Base-by-base conservation (phyloP, 1,140 invertebrate species). In the Bombus cullumanus region DNA sequence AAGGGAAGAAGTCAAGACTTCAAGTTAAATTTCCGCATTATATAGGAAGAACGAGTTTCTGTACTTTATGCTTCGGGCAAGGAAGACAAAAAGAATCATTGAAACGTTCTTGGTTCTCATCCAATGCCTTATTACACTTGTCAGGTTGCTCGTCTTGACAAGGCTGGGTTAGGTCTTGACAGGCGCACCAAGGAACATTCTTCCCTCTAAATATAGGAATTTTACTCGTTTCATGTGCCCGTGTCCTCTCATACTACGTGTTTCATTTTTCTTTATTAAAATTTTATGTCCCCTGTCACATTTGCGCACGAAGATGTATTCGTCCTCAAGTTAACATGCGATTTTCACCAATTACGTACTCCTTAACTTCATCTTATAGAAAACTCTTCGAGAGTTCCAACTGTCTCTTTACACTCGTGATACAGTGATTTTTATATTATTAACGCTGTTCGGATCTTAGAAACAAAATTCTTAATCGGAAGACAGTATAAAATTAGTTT, bases 41-140 rank as follows among this genome's bases (percentile, higher is more conserved):
- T 43, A 53, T 53, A 74, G 25, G 13, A 39, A 41, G 41, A 72
- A 72, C 71, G 71, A 72, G 71, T 43, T 71, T 41, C 34, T 34
- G 39, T 71, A 71, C 69, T 47, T 41, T 73, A 28, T 47, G 72
- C 72, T 43, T 25, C 28, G 31, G 22, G 25, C 34, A 28, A 34
- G 12, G 12, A 59, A 8, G 74, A n/a, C 31, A 59, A 59, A 59
- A 59, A 28, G 34, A 76, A 76, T 76, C 31, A 76, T 76, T 34
- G 53, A 76, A 76, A 76, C 34, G 34, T 39, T 37, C 74, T 59
- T 76, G 53, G 31, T 76, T 59, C 37, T 53, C 74, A 76, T 76
- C 74, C 53, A 18, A 76, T 76, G 74, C 34, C 53, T 37, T 59
- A 28, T 76, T 76, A 76, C 53, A 76, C 34, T 34, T 76, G 53